These are phyloP conservation scores for Apodemia zela DNA, from an alignment of 2,888 invertebrate genomes.

Conservation along the genomic window DNA sequence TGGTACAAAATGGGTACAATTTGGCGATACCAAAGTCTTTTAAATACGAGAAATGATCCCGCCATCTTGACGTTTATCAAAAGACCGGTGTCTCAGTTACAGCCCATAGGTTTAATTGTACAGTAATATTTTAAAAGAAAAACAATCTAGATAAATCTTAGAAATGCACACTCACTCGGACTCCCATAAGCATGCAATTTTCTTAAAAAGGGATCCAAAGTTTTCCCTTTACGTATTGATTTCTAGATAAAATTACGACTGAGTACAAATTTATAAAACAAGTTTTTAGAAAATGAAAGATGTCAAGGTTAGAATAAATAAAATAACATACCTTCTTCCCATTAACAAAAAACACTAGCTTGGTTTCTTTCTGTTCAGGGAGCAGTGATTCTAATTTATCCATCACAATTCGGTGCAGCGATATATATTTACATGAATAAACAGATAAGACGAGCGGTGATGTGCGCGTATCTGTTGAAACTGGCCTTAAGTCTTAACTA, in stretches of 20 bases:
- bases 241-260: background rate
- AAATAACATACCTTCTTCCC: constrained; percentile 79
- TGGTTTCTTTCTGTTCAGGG: constrained; percentile 46
- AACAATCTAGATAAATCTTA: too few relatives aligned
- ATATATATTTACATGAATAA: background rate
- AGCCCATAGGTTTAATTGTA: too few relatives aligned
- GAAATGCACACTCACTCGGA: too few relatives aligned
- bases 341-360: constrained; percentile 81
- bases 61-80: too few relatives aligned
- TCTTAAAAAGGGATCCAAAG: background rate
- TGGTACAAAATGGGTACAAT: too few relatives aligned
- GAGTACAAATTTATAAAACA: background rate
- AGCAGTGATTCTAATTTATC: constrained; percentile 41
- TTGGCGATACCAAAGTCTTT: too few relatives aligned
- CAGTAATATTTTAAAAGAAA: too few relatives aligned
- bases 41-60: too few relatives aligned
- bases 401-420: constrained; percentile 33
- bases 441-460: background rate
- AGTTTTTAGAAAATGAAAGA: background rate
- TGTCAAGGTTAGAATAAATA: background rate
- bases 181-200: background rate
- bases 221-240: background rate
- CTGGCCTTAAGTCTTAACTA: too few relatives aligned
- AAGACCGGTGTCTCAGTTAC: too few relatives aligned
- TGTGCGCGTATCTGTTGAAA: background rate